phyloP scores from a whole-genome alignment of 2,113 vertebrate species.

The Rousettus leschenaultii region DNA sequence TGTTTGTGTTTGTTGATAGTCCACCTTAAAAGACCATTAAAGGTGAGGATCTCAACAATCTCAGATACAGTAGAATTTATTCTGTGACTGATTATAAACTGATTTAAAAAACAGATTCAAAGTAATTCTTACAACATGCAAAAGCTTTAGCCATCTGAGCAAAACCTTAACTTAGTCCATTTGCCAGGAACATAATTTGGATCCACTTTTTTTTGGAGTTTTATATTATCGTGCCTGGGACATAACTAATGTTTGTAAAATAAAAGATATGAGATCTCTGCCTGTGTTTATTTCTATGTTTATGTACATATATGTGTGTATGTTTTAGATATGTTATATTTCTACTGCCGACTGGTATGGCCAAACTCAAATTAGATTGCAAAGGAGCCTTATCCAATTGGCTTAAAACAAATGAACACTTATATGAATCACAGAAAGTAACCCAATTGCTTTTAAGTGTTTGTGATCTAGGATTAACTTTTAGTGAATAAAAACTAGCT shows the following conservation, averaged over 20 bases:
- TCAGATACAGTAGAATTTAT: too few relatives aligned
- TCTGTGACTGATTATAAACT: too few relatives aligned
- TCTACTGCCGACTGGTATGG: background rate
- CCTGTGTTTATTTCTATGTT: background rate
- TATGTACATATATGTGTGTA: background rate
- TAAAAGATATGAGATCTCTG: background rate
- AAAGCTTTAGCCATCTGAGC: too few relatives aligned
- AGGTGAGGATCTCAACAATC: too few relatives aligned
- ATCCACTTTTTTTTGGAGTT: too few relatives aligned
- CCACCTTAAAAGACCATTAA: too few relatives aligned
- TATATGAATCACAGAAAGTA: background rate
- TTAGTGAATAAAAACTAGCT: background rate
- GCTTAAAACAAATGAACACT: background rate
- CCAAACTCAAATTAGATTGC: background rate
- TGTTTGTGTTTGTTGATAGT: too few relatives aligned
- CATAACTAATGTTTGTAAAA: background rate
- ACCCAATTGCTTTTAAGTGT: background rate
- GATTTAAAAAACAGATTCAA: too few relatives aligned
- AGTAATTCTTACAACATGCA: too few relatives aligned
- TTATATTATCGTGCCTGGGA: background rate
- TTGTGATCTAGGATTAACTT: background rate
- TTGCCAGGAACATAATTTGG: too few relatives aligned
- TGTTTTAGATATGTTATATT: background rate
- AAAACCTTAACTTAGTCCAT: too few relatives aligned
- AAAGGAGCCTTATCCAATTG: background rate